Base-by-base conservation (phyloP, 1,140 invertebrate genomes). In the Plutomurus gul region DNA sequence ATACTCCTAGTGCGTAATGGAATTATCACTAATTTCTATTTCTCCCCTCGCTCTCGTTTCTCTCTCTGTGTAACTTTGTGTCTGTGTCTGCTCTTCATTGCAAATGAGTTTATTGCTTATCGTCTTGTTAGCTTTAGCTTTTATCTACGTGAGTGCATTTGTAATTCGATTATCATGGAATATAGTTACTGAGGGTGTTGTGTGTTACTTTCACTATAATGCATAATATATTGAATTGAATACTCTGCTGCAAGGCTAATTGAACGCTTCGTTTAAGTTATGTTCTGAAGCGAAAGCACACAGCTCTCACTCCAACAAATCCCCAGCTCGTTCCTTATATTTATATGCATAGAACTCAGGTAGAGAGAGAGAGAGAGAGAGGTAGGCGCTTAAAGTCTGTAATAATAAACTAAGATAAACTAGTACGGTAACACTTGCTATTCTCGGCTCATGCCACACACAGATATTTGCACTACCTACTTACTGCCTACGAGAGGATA, bases 101-200 rank as follows among this genome's bases (percentile, higher is more conserved):
- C 56, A 65, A 65, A 65, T 65, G 56, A 65, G 56, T 65, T 65
- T 65, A 65, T 65, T 65, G 56, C 56, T 65, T 65, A 65, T 65
- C 56, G 56, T 65, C 56, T 65, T 30, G 56, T 65, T 65, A 65
- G 56, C 16, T 65, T 65, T 30, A n/a, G 56, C 56, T 65, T 65
- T 65, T 65, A 65, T 65, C 56, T 65, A 65, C 56, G 56, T 65
- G 56, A 65, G 56, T 65, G 27, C 27, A 65, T 65, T 65, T 33
- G 27, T 65, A 65, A 65, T 65, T 65, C 36, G 10, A 65, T 65
- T 65, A 65, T 16, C 27, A 65, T n/a, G n/a, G 16, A 11, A 11
- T 20, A 16, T 25, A 65, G 27, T 33, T 33, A 8, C 39, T 3
- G 39, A 13, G n/a, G 7, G 11, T 13, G 11, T n/a, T 13, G 2